These are phyloP conservation scores for Archivesica marissinica DNA, from an alignment of 1,140 invertebrate species.

Conservation along the genomic window DNA sequence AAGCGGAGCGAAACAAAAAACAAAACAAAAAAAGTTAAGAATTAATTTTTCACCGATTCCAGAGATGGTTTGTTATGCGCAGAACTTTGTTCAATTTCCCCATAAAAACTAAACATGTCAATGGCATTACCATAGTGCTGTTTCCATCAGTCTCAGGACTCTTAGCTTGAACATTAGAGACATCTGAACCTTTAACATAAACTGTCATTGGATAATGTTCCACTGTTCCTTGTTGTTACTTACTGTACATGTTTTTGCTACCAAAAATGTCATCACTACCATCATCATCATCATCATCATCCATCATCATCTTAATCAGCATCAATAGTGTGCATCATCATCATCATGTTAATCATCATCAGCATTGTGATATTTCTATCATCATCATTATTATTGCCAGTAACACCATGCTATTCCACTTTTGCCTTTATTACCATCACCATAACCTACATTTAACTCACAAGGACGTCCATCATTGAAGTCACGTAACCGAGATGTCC, in stretches of 20 bases:
- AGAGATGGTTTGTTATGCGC: not conserved
- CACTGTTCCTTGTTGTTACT: too few relatives aligned
- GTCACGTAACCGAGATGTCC: too few relatives aligned
- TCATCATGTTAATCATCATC: not conserved
- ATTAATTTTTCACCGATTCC: slow-evolving; percentile 14
- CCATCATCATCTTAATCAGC: not conserved
- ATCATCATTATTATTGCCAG: not conserved
- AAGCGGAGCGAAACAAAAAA: not conserved
- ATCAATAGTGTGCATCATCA: not conserved
- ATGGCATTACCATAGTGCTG: not conserved
- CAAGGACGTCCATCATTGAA: too few relatives aligned
- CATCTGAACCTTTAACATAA: too few relatives aligned
- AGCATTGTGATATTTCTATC: not conserved
- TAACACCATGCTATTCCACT: not conserved
- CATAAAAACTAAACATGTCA: not conserved
- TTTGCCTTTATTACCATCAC: too few relatives aligned
- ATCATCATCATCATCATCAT: slow-evolving; percentile 1
- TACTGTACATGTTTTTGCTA: too few relatives aligned
- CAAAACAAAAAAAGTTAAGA: slow-evolving; percentile 11
- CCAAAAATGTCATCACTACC: not conserved
- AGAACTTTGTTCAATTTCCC: not conserved
- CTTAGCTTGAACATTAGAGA: not conserved
- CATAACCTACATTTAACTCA: too few relatives aligned
- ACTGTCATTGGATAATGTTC: too few relatives aligned
- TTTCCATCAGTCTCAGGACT: not conserved